Evolutionary conservation across 2,888 invertebrate genomes (phyloP).

Genomic region (Hololepta plana): DNA sequence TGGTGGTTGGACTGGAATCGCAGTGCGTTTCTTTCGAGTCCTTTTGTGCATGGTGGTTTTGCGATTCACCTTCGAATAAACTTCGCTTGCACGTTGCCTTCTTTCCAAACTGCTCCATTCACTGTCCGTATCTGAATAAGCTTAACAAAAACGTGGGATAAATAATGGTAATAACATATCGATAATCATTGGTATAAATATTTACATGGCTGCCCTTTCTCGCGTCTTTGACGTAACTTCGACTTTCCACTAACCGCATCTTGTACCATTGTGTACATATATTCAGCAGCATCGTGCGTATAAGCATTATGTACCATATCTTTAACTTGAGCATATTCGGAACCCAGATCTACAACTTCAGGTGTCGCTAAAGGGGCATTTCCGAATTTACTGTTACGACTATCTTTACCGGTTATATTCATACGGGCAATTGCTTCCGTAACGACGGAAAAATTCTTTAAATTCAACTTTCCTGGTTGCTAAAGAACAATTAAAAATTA

Average conservation of each 20-base stretch:
- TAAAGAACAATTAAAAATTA: slow-evolving; percentile 19
- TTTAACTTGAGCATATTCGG: slow-evolving; percentile 55
- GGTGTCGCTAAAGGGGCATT: slow-evolving; percentile 60
- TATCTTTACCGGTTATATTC: slow-evolving; percentile 40
- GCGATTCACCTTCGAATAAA: slow-evolving; percentile 44
- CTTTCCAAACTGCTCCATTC: slow-evolving; percentile 56
- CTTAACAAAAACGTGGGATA: slow-evolving; percentile 22
- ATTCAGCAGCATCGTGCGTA: slow-evolving; percentile 30
- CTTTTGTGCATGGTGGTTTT: slow-evolving; percentile 53
- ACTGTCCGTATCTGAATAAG: slow-evolving; percentile 80
- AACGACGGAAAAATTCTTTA: slow-evolving; percentile 77
- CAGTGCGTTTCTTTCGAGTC: slow-evolving; percentile 53
- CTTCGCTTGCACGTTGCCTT: slow-evolving; percentile 40
- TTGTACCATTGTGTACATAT: slow-evolving; percentile 48
- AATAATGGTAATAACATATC: neutral
- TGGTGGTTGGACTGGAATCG: slow-evolving; percentile 73
- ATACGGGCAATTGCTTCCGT: slow-evolving; percentile 64
- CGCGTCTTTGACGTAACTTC: slow-evolving; percentile 39
- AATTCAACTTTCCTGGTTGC: slow-evolving; percentile 80
- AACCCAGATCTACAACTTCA: slow-evolving; percentile 56
- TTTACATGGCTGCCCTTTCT: slow-evolving; percentile 45
- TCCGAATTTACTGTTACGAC: slow-evolving; percentile 33
- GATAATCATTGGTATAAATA: too few species aligned
- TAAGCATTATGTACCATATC: slow-evolving; percentile 36
- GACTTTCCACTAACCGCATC: slow-evolving; percentile 43